Conservation (phyloP, 2,113 vertebrate genomes). For the Corythaixoides concolor region DNA sequence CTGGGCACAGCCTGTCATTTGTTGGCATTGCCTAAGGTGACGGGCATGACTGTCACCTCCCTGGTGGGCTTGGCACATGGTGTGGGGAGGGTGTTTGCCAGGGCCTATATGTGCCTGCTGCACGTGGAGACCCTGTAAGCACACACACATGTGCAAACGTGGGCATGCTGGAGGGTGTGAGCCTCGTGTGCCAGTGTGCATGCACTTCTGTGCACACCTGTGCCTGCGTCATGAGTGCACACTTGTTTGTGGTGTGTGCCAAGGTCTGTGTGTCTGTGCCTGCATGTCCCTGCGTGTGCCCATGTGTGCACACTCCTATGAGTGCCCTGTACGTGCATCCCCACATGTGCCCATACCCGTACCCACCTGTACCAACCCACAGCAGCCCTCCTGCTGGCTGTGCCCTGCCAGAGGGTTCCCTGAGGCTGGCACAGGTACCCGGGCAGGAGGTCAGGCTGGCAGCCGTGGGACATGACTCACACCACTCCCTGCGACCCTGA, state of each 20-base stretch:
- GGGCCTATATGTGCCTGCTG: not conserved
- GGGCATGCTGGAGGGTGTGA: not conserved
- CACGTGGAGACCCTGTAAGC: not conserved
- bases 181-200: accelerated
- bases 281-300: not conserved
- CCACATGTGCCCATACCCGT: accelerated
- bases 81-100: not conserved
- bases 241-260: not conserved
- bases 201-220: not conserved
- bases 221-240: not conserved
- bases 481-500: not conserved
- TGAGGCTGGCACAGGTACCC: not conserved
- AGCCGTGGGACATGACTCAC: accelerated
- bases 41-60: not conserved
- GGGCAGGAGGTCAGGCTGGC: not conserved
- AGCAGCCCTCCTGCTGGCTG: not conserved
- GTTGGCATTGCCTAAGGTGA: not conserved
- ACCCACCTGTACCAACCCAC: too few species aligned
- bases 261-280: accelerated
- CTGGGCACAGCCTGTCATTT: not conserved
- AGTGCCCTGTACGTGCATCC: not conserved
- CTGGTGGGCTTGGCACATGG: not conserved
- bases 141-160: accelerated
- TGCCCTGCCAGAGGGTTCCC: not conserved
- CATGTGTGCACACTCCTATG: not conserved